Conservation (phyloP, 2,888 invertebrate species). For the Lamellibrachia columna region DNA sequence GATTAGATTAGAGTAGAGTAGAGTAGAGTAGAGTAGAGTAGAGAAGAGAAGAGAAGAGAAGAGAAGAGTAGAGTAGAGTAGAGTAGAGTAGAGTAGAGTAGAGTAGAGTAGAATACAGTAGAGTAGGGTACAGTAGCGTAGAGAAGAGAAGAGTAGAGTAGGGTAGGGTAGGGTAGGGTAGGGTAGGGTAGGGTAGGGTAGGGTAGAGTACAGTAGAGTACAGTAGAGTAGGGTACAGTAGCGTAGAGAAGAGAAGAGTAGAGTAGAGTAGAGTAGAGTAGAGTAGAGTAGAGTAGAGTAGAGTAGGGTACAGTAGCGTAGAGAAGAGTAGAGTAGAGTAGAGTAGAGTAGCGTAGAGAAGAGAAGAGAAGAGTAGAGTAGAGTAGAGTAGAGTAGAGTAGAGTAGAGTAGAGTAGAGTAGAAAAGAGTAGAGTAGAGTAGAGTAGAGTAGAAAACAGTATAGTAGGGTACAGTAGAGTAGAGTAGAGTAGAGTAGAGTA, state of each 20-base stretch:
- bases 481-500: slow-evolving; percentile 19
- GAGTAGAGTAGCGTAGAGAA: too few species aligned
- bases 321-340: too few species aligned
- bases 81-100: too few species aligned
- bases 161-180: too few species aligned
- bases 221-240: slow-evolving; percentile 14
- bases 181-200: too few species aligned
- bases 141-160: too few species aligned
- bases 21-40: neutral
- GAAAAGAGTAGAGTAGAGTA: slow-evolving; percentile 10
- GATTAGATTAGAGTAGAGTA: too few species aligned
- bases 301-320: too few species aligned
- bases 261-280: too few species aligned
- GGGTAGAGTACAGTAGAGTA: too few species aligned
- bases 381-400: slow-evolving; percentile 21
- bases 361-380: too few species aligned
- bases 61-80: too few species aligned
- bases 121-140: neutral
- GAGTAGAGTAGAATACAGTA: neutral
- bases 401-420: slow-evolving; percentile 22
- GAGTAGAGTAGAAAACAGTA: slow-evolving; percentile 3
- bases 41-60: neutral
- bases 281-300: slow-evolving; percentile 8
- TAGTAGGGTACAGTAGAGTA: neutral
- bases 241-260: slow-evolving; percentile 20